These are phyloP conservation scores for Dysidea cf. avara DNA, from an alignment of 37 sponge, comb jelly and placozoan genomes.

Conservation along the genomic window DNA sequence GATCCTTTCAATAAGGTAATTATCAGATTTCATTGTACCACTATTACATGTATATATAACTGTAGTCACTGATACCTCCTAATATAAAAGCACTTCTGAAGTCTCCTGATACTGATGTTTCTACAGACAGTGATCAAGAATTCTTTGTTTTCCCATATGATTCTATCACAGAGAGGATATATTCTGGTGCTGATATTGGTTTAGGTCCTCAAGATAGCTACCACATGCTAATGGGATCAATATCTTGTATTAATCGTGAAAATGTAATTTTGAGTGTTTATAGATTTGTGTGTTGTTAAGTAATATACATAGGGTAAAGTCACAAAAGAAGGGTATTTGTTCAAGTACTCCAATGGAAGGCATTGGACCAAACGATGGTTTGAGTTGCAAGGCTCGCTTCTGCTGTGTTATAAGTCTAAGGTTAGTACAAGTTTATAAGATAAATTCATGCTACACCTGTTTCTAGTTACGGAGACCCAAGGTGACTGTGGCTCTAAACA, in stretches of 20 bases:
- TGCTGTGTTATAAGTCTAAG: conserved; percentile 44
- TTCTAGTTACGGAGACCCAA: not conserved
- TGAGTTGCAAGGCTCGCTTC: conserved; percentile 37
- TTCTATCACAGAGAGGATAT: not conserved
- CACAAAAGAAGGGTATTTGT: conserved; percentile 34
- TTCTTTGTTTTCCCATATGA: not conserved
- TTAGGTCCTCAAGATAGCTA: not conserved
- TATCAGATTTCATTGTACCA: too few relatives aligned
- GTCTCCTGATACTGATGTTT: too few relatives aligned
- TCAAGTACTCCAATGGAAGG: conserved; percentile 8
- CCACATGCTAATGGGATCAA: not conserved
- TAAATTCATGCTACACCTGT: not conserved
- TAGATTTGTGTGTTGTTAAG: not conserved
- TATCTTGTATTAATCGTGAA: not conserved
- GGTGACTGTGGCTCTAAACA: conserved; percentile 32
- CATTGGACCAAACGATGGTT: conserved; percentile 51
- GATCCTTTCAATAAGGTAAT: too few relatives aligned
- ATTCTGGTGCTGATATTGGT: not conserved
- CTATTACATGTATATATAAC: too few relatives aligned
- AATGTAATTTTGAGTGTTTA: too few relatives aligned
- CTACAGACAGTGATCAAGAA: too few relatives aligned
- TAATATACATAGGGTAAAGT: not conserved
- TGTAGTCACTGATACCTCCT: too few relatives aligned
- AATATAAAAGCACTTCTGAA: too few relatives aligned
- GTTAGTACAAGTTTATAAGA: not conserved